phyloP scores from a whole-genome alignment of 2,888 invertebrate genomes.

The Drosophila pseudotalamancana region DNA sequence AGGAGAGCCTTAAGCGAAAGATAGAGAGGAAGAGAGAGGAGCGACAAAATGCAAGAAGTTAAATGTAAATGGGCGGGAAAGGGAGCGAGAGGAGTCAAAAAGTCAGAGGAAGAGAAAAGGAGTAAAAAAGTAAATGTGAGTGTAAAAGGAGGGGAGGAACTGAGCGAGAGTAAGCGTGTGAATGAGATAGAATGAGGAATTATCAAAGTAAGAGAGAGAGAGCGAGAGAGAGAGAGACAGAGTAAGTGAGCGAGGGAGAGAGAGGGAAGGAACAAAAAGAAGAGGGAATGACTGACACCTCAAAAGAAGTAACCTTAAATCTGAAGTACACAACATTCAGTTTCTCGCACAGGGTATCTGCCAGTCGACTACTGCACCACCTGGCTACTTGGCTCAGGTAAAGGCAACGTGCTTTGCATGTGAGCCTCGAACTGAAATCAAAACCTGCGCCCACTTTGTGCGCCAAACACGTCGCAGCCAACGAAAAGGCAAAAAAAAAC shows the following conservation, averaged over 20 bases:
- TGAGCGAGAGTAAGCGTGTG: too few relatives aligned
- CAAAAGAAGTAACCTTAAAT: too few relatives aligned
- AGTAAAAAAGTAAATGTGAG: too few relatives aligned
- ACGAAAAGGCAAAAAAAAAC: neutral
- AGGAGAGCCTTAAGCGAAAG: neutral
- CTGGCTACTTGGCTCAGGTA: neutral
- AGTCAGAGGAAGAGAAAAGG: too few relatives aligned
- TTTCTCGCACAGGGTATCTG: conserved; percentile 12
- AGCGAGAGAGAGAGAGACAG: neutral
- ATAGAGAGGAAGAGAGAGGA: neutral
- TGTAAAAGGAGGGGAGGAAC: too few relatives aligned
- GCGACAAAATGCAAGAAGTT: neutral
- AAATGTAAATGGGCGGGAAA: too few relatives aligned
- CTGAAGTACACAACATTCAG: too few relatives aligned
- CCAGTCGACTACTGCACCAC: neutral
- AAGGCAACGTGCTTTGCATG: conserved; percentile 65
- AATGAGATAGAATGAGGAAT: neutral
- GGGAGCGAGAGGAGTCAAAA: too few relatives aligned
- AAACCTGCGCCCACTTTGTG: conserved; percentile 62
- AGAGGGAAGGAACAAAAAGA: too few relatives aligned
- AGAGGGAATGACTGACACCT: too few relatives aligned
- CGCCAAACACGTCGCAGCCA: conserved; percentile 66
- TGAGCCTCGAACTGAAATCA: conserved; percentile 34
- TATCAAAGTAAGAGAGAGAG: too few relatives aligned
- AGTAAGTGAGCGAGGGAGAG: neutral